Conservation (phyloP, 2,113 vertebrate species). For the Gasterosteus aculeatus region DNA sequence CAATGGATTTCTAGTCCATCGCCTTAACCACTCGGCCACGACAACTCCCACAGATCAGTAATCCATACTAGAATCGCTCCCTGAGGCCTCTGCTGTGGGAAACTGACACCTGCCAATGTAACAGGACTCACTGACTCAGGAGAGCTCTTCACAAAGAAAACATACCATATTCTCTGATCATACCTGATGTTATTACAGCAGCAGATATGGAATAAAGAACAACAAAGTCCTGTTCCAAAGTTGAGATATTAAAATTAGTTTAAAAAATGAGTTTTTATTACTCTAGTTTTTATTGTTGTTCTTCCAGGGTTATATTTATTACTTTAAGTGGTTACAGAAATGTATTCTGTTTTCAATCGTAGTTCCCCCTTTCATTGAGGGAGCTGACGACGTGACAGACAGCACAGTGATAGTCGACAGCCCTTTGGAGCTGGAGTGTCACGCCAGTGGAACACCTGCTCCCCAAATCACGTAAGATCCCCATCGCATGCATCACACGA, state of each 20-base stretch:
- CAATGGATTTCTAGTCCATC: constrained; percentile 95
- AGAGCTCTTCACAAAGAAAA: neutral
- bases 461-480: constrained; percentile 88
- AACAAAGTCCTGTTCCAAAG: neutral
- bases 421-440: constrained; percentile 90
- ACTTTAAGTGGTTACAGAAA: neutral
- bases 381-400: constrained; percentile 82
- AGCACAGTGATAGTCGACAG: constrained; percentile 85
- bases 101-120: constrained; percentile 30
- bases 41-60: constrained; percentile 43
- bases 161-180: neutral
- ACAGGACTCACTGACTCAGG: neutral
- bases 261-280: neutral
- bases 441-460: constrained; percentile 84
- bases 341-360: constrained; percentile 31
- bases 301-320: too few species aligned
- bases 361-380: constrained; percentile 91
- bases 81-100: constrained; percentile 17
- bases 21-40: constrained; percentile 83
- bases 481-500: neutral
- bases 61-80: too few species aligned
- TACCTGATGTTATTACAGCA: neutral
- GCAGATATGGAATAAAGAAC: neutral
- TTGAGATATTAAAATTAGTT: neutral
- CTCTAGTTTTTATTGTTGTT: neutral